These are phyloP conservation scores for Marisa cornuarietis DNA, from an alignment of 1,140 invertebrate genomes.

Conservation along the genomic window DNA sequence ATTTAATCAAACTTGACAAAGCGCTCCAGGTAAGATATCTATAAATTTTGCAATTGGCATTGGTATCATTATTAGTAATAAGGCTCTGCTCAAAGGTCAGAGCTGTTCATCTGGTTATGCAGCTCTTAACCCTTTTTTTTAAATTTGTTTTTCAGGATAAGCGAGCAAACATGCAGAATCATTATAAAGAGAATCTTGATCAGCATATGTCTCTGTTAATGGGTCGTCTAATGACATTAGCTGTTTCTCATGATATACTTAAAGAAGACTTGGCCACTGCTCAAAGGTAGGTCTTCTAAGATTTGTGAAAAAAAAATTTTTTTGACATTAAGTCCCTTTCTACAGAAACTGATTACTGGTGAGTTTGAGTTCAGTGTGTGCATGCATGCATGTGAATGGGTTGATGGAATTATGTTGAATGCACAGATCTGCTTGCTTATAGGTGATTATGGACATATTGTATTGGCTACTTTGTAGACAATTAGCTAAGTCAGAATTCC, in stretches of 20 bases:
- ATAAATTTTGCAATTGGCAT: not conserved
- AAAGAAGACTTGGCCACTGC: slow-evolving; percentile 3
- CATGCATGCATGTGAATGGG: too few relatives aligned
- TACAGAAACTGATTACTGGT: too few relatives aligned
- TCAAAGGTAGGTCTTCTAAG: not conserved
- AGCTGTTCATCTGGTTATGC: not conserved
- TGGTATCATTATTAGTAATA: not conserved
- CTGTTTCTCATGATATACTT: slow-evolving; percentile 8
- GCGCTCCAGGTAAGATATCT: too few relatives aligned
- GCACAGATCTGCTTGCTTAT: too few relatives aligned
- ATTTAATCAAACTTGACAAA: too few relatives aligned
- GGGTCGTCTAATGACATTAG: not conserved
- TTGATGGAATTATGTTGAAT: too few relatives aligned
- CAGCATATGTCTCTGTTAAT: slow-evolving; percentile 28
- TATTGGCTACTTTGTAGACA: not conserved
- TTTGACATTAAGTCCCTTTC: too few relatives aligned
- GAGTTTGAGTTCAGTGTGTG: too few relatives aligned
- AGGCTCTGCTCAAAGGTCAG: not conserved
- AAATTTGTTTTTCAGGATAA: slow-evolving; percentile 25
- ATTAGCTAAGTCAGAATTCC: not conserved
- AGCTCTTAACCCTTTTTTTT: not conserved
- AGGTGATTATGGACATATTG: too few relatives aligned
- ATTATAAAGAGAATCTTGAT: slow-evolving; percentile 26
- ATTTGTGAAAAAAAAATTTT: too few relatives aligned
- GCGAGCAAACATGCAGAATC: slow-evolving; percentile 27